Evolutionary conservation across 2,113 vertebrate genomes (phyloP).

Genomic region (Nibea coibor): DNA sequence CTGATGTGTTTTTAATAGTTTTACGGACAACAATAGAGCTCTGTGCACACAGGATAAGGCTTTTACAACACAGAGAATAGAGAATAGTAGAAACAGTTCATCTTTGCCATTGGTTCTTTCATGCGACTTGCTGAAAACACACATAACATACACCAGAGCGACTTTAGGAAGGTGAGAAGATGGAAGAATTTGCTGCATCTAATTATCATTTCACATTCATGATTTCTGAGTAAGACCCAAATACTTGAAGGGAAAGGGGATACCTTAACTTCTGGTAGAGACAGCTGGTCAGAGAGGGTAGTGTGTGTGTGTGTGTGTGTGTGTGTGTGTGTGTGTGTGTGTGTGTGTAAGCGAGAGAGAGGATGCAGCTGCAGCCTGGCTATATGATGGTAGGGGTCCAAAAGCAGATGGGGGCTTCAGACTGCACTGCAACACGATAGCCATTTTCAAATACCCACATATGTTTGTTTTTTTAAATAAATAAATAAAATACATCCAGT

Average conservation of each 20-base stretch:
- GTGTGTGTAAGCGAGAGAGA: slow-evolving; percentile 24
- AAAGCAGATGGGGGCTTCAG: slow-evolving; percentile 71
- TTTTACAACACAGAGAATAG: not conserved
- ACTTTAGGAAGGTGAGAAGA: slow-evolving; percentile 1
- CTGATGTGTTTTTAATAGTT: not conserved
- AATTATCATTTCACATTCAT: slow-evolving; percentile 41
- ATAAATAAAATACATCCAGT: slow-evolving; percentile 38
- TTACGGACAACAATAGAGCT: not conserved
- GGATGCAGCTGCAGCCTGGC: slow-evolving; percentile 81
- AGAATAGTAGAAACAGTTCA: not conserved
- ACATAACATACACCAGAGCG: no score
- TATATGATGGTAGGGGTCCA: slow-evolving; percentile 77
- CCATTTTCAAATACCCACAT: slow-evolving; percentile 69
- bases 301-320: slow-evolving; percentile 27
- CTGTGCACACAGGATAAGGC: not conserved
- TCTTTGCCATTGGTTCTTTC: not conserved
- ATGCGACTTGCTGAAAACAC: no score
- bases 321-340: slow-evolving; percentile 26
- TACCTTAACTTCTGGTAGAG: slow-evolving; percentile 69
- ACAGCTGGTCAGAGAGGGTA: slow-evolving; percentile 79
- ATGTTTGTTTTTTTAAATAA: slow-evolving; percentile 26
- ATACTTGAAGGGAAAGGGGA: slow-evolving; percentile 77
- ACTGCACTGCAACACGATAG: slow-evolving; percentile 66
- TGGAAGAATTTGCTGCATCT: slow-evolving; percentile 18
- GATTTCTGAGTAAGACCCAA: slow-evolving; percentile 55